Evolutionary conservation across 2,888 invertebrate species (phyloP).

Genomic region (Andrena praecox): DNA sequence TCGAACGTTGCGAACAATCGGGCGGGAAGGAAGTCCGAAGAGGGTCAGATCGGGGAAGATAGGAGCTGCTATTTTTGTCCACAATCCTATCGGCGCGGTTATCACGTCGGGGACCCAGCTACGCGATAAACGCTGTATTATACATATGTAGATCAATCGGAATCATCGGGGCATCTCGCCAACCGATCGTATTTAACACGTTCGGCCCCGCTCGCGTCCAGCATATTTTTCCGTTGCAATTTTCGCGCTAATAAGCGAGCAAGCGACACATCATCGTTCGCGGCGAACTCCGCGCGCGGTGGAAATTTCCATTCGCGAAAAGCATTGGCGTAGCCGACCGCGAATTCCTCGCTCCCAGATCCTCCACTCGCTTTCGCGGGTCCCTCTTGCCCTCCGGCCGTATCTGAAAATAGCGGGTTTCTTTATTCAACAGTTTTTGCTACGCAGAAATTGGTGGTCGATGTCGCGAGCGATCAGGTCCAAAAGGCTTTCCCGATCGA

Average conservation of each 20-base stretch:
- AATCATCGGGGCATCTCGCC: not conserved
- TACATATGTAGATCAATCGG: not conserved
- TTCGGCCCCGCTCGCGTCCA: not conserved
- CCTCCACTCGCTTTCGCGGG: not conserved
- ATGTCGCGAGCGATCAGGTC: too few species aligned
- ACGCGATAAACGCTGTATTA: not conserved
- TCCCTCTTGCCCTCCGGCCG: not conserved
- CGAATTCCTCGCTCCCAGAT: slow-evolving; percentile 40
- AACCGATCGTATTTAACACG: not conserved
- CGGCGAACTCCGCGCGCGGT: slow-evolving; percentile 63
- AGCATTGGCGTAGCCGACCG: slow-evolving; percentile 79
- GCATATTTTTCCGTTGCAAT: slow-evolving; percentile 68
- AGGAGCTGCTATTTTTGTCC: not conserved
- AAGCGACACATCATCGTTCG: slow-evolving; percentile 68
- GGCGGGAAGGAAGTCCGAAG: not conserved
- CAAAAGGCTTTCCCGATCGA: not conserved
- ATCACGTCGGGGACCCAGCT: not conserved
- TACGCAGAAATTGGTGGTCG: too few species aligned
- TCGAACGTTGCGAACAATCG: not conserved
- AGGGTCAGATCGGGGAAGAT: too few species aligned
- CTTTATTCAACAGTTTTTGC: too few species aligned
- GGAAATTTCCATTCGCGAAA: slow-evolving; percentile 82
- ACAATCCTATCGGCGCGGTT: not conserved
- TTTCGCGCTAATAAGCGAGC: slow-evolving; percentile 76
- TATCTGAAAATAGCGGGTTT: not conserved